A percentile compares a stretch with the other conserved stretches of the same genome.
Conservation (phyloP, 2,113 vertebrate genomes). For the Lanius collurio region DNA sequence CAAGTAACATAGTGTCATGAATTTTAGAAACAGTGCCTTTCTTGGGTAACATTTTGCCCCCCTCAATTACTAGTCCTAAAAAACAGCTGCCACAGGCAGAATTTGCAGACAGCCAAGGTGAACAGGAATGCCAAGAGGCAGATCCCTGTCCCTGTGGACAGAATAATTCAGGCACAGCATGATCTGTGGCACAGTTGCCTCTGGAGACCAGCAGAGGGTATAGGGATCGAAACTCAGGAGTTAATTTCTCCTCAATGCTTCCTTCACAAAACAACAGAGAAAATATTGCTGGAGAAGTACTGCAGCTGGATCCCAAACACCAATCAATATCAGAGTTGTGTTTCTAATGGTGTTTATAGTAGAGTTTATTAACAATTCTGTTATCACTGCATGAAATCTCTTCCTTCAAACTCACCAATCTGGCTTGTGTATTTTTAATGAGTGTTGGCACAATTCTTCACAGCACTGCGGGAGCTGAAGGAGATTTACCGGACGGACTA, state of each 20-base stretch:
- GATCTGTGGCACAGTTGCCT: neutral
- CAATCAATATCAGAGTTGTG: neutral
- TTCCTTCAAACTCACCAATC: neutral
- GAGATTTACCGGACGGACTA: constrained; percentile 7
- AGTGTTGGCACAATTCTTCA: neutral
- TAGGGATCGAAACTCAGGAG: neutral
- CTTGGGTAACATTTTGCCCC: neutral
- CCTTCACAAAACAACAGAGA: neutral
- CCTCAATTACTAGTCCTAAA: neutral
- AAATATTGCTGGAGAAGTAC: neutral
- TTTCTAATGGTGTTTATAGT: neutral
- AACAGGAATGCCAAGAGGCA: neutral
- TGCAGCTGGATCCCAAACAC: neutral
- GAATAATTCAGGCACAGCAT: neutral
- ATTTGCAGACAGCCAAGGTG: neutral
- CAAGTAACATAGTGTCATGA: neutral
- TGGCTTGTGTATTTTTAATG: constrained; percentile 43
- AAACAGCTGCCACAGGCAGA: neutral
- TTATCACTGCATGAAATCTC: constrained; percentile 1
- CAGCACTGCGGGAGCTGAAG: neutral
- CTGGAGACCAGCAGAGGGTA: neutral
- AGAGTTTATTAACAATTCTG: neutral
- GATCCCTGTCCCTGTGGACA: neutral
- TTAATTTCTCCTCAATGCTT: neutral
- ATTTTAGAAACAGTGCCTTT: neutral